Evolutionary conservation across 2,113 vertebrate genomes (phyloP), one percentile per base, ranked within the genome.

Genomic region (Solea senegalensis): DNA sequence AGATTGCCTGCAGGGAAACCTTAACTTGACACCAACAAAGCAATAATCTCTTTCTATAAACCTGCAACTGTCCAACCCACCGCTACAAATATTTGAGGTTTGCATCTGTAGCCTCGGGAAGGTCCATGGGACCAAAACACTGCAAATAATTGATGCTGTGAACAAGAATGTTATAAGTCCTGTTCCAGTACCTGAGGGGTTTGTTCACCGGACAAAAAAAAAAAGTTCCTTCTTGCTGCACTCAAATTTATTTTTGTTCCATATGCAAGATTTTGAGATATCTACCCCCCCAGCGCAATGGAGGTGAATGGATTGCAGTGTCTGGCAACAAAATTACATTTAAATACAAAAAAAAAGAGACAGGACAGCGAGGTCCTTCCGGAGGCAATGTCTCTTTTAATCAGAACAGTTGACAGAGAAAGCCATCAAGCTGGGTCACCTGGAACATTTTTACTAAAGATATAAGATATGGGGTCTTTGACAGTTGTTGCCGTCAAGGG

Each of bases 31-130:
- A 90, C 82, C 72, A 79, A 85, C 82, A 64, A 78, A 88, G 89
- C 71, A 87, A 91, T 83, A 90, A 90, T 90, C 90, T 90, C 70
- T 78, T 46, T 69, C 26, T 81, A 76, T 74, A 76, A 82, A 87
- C 54, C 59, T 78, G 40, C 64, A 68, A 74, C 80, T 68, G 74
- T 80, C 80, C 66, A 74, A 83, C 46, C 27, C 65, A 21, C 54
- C 44, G 59, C 72, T 72, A 74, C 53, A 69, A 77, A 68, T 89
- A 75, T 70, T 69, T 69, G 55, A 69, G 64, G 55, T 78, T 51
- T 73, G 67, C 66, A 68, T 70, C 54, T 26, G 34, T 53, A 57
- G 78, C 80, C 72, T 0, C 15, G 59, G 83, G 72, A 76, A 13
- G 14, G 46, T 75, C 39, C 59, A 15, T 5, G 8, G 16, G 16